A percentile compares a stretch with the other conserved stretches of the same genome.
Evolutionary conservation across 2,797 vertebrate species (phyloP).

Genomic region (Neosilurus mollespiculum): DNA sequence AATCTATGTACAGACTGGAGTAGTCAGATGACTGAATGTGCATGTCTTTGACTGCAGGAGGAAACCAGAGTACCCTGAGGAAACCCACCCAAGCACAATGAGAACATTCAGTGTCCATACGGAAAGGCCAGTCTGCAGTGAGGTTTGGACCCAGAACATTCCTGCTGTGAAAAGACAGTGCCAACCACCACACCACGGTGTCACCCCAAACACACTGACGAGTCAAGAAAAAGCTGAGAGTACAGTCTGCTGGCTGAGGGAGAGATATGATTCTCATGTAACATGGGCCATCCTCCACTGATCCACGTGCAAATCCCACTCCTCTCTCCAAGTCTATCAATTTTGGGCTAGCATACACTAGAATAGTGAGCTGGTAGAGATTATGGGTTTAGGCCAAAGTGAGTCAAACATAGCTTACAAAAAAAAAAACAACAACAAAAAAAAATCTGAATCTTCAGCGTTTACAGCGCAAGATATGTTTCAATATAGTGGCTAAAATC

Average conservation of each 20-base stretch:
- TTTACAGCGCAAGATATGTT: background rate
- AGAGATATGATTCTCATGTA: conserved; percentile 15
- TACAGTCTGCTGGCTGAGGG: background rate
- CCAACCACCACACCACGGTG: no score
- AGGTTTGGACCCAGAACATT: no score
- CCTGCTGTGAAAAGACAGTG: no score
- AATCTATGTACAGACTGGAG: no score
- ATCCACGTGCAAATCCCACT: conserved; percentile 35
- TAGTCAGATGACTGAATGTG: no score
- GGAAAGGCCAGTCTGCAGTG: no score
- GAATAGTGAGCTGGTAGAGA: conserved; percentile 41
- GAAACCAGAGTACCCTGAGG: no score
- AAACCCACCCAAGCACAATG: no score
- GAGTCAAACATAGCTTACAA: conserved; percentile 29
- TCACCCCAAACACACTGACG: no score
- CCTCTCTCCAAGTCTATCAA: conserved; percentile 39
- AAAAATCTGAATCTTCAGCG: background rate
- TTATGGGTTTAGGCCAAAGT: conserved; percentile 34
- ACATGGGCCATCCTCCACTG: conserved; percentile 8
- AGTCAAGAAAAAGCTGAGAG: background rate
- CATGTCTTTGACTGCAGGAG: no score
- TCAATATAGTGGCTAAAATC: background rate
- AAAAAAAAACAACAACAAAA: background rate
- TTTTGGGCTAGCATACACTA: conserved; percentile 37
- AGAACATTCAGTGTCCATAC: no score